phyloP scores from a whole-genome alignment of 2,888 invertebrate species.

The Drosophila suboccidentalis region DNA sequence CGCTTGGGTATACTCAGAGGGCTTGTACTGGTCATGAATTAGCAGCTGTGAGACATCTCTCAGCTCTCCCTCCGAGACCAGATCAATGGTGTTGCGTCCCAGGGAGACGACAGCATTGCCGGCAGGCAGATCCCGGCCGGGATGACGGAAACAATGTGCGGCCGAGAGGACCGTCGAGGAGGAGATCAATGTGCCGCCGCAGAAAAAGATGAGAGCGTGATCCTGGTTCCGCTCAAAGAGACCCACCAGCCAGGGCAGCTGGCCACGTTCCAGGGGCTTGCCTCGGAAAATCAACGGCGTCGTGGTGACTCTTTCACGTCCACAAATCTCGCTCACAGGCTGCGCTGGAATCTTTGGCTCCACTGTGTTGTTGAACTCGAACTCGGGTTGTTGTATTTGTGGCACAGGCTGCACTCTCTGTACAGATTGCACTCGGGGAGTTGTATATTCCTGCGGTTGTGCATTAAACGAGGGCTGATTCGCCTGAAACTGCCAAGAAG shows the following conservation, averaged over 20 bases:
- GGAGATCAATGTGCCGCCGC: conserved; percentile 82
- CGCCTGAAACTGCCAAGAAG: not conserved
- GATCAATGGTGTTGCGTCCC: conserved; percentile 84
- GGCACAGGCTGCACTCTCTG: not conserved
- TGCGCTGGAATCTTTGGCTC: conserved; percentile 3
- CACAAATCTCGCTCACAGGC: conserved; percentile 54
- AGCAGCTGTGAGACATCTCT: conserved; percentile 71
- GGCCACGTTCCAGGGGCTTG: conserved; percentile 84
- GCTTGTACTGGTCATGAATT: conserved; percentile 85
- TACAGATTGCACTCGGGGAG: not conserved
- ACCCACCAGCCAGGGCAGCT: conserved; percentile 90
- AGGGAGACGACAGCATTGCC: conserved; percentile 80
- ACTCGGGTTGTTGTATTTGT: not conserved
- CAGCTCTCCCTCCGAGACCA: conserved; percentile 52
- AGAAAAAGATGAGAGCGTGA: conserved; percentile 82
- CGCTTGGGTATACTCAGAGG: conserved; percentile 81
- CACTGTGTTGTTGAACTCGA: not conserved
- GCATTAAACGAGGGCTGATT: not conserved
- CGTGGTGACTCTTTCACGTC: conserved; percentile 51
- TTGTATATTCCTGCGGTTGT: not conserved
- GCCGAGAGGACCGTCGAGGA: conserved; percentile 80
- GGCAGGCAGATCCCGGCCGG: conserved; percentile 56
- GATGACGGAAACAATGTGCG: conserved; percentile 85
- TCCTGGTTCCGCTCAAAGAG: conserved; percentile 86
- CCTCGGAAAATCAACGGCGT: conserved; percentile 73